A percentile compares a stretch with the other conserved stretches of the same genome.
phyloP scores from a whole-genome alignment of 2,888 invertebrate genomes.

The Cacoxenus indagator region DNA sequence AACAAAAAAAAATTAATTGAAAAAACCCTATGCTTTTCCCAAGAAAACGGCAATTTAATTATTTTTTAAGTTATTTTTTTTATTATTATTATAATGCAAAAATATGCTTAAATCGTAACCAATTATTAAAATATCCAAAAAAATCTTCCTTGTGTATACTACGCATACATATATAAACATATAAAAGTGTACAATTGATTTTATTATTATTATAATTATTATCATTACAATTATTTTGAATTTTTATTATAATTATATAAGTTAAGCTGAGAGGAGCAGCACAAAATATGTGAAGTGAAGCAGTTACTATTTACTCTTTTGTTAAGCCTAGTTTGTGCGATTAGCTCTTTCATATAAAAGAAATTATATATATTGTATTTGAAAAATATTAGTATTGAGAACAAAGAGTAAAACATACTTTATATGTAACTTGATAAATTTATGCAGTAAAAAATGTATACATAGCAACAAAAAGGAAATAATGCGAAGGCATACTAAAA shows the following conservation, averaged over 20 bases:
- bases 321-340: not conserved
- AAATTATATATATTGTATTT: no score
- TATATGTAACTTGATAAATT: not conserved
- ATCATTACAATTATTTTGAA: no score
- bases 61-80: not conserved
- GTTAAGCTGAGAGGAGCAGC: no score
- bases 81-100: constrained; percentile 24
- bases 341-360: not conserved
- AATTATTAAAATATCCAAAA: not conserved
- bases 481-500: no score
- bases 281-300: not conserved
- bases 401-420: not conserved
- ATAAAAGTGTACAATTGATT: not conserved
- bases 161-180: constrained; percentile 4
- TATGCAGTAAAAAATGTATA: no score
- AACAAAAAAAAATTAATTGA: no score
- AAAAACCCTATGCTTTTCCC: not conserved
- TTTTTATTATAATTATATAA: no score
- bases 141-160: constrained; percentile 27
- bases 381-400: constrained; percentile 2
- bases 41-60: not conserved
- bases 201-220: no score
- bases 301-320: not conserved
- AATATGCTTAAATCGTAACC: not conserved
- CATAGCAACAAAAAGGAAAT: no score